A percentile compares a stretch with the other conserved stretches of the same genome.
These are phyloP conservation scores for Apodemus sylvaticus DNA, from an alignment of 2,113 vertebrate species.

Conservation along the genomic window DNA sequence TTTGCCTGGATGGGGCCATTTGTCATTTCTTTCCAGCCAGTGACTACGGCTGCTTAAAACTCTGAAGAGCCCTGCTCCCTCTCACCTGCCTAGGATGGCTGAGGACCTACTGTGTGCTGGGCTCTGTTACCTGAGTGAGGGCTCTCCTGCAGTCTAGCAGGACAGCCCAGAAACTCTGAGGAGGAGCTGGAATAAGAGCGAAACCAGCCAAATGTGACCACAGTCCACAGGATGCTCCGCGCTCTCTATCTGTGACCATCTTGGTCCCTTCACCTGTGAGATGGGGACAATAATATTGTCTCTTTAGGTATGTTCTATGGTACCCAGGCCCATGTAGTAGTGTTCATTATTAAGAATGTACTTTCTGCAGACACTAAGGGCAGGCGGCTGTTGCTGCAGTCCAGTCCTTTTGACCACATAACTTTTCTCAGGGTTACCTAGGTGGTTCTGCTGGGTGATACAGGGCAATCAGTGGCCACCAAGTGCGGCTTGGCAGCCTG, in stretches of 20 bases:
- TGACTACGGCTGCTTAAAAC: background rate
- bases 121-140: background rate
- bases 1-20: background rate
- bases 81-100: background rate
- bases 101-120: conserved; percentile 17
- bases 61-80: background rate
- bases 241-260: background rate
- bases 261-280: background rate
- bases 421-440: background rate
- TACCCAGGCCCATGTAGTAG: background rate
- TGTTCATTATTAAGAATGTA: background rate
- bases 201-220: too few relatives aligned
- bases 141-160: background rate
- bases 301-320: background rate
- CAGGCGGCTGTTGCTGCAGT: background rate
- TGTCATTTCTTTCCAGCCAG: background rate
- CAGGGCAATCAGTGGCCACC: background rate
- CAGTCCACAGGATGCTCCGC: background rate
- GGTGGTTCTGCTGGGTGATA: background rate
- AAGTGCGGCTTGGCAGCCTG: background rate
- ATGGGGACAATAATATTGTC: too few relatives aligned
- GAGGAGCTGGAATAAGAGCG: background rate
- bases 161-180: background rate
- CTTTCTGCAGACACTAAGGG: background rate
- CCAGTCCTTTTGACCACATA: background rate